These are phyloP conservation scores for Erpobdella octoculata DNA, from an alignment of 2,888 invertebrate genomes.

Conservation along the genomic window DNA sequence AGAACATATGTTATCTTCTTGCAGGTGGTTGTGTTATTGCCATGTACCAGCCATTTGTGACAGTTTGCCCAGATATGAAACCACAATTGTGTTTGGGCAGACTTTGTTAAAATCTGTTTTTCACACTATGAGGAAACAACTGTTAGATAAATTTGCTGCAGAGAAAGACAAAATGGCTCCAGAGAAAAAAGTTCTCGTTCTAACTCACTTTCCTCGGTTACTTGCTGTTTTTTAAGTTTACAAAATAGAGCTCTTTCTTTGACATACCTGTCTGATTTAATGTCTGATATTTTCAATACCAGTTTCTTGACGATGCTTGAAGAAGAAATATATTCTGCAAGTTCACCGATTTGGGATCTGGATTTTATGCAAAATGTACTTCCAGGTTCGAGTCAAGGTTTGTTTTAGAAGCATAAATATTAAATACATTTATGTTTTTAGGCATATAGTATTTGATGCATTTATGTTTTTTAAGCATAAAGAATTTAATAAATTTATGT, in stretches of 20 bases:
- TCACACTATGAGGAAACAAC: slow-evolving; percentile 70
- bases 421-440: too few relatives aligned
- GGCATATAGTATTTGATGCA: too few relatives aligned
- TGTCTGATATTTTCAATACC: not conserved
- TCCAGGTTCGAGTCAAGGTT: slow-evolving; percentile 1
- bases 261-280: too few relatives aligned
- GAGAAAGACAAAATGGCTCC: slow-evolving; percentile 82
- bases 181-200: slow-evolving; percentile 70
- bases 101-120: slow-evolving; percentile 77
- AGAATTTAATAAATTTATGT: too few relatives aligned
- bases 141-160: slow-evolving; percentile 80
- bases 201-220: slow-evolving; percentile 76
- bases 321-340: slow-evolving; percentile 74
- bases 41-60: slow-evolving; percentile 91
- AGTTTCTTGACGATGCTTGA: slow-evolving; percentile 80
- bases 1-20: too few relatives aligned
- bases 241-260: too few relatives aligned
- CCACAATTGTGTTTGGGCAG: slow-evolving; percentile 80
- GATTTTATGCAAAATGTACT: slow-evolving; percentile 59
- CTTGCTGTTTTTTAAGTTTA: too few relatives aligned
- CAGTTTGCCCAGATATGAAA: slow-evolving; percentile 80
- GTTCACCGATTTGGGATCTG: slow-evolving; percentile 87
- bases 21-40: slow-evolving; percentile 80
- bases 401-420: slow-evolving; percentile 33
- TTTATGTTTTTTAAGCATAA: too few relatives aligned